Evolutionary conservation across 2,797 vertebrate genomes (phyloP).

Genomic region (Hippopotamyrus pictus): DNA sequence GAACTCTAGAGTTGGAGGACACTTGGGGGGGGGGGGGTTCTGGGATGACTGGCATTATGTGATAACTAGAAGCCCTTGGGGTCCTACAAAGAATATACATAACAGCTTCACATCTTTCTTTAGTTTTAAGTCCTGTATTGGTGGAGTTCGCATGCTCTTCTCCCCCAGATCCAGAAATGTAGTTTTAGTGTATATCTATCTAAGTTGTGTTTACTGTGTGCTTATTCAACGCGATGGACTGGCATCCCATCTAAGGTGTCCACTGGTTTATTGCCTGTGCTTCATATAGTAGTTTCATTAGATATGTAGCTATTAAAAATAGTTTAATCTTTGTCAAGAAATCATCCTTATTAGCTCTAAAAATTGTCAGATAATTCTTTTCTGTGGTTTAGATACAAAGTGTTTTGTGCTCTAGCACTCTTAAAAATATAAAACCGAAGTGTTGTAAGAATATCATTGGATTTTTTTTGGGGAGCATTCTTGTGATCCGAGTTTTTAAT

Average conservation of each 20-base stretch:
- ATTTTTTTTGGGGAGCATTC: neutral
- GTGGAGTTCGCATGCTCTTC: neutral
- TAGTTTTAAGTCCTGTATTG: neutral
- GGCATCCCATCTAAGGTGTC: neutral
- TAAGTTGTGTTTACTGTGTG: neutral
- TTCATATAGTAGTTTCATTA: neutral
- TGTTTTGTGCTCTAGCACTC: neutral
- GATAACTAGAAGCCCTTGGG: neutral
- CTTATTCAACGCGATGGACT: neutral
- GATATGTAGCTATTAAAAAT: neutral
- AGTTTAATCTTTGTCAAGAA: neutral
- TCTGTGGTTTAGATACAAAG: neutral
- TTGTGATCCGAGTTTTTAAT: neutral
- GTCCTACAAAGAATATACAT: neutral
- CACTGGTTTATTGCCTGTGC: neutral
- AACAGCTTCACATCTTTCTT: neutral
- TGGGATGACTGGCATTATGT: neutral
- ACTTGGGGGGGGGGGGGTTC: neutral
- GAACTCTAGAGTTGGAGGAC: neutral
- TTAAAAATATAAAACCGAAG: neutral
- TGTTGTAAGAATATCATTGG: neutral
- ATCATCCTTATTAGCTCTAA: neutral
- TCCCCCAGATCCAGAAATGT: neutral
- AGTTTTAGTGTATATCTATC: neutral
- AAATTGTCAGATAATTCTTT: neutral